Evolutionary conservation across 2,113 vertebrate species (phyloP), one percentile per base, ranked within the genome.

Genomic region (Xenopus laevis): DNA sequence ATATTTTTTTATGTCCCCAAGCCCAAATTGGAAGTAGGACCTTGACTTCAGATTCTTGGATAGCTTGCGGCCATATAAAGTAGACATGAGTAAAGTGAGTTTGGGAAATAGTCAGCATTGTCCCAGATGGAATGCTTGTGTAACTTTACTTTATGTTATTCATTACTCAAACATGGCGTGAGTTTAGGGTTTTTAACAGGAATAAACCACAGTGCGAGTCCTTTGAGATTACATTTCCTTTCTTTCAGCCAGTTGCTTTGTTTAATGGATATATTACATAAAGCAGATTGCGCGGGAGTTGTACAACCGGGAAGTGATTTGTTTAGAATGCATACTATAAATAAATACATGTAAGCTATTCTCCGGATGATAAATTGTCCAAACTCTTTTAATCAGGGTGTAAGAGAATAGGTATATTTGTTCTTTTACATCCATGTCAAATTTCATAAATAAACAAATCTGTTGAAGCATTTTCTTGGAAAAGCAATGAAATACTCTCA

Each of bases 181-280:
- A 69, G 30, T 52, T 30, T 63, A 70, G 60, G 65, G 73, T 76
- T 74, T 50, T 63, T 40, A 63, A 68, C 62, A 63, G 47, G 62
- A 70, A 70, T 70, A 77, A 77, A 77, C 74, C 74, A 77, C 74
- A 77, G 53, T 77, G 74, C 62, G 18, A 7, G 33, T 40, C 33
- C 33, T 18, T 17, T 52, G 72, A 68, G 72, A 68, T 50, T 53
- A 68, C 40, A 47, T 68, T 68, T 76, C 65, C 73, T 76, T 63
- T 76, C 66, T 63, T 46, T 44, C 58, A 69, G 66, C 65, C 66
- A 59, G 16, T 62, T 69, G 45, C 65, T 68, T 76, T 76, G 66
- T 76, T 69, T 23, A 76, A 76, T 69, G 66, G 73, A 76, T 77
- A 77, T 77, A 64, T 77, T 77, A 77, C 64, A 68, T 69, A 77